phyloP scores from a whole-genome alignment of 2,888 invertebrate genomes.

The Cosmorhoe ocellata region DNA sequence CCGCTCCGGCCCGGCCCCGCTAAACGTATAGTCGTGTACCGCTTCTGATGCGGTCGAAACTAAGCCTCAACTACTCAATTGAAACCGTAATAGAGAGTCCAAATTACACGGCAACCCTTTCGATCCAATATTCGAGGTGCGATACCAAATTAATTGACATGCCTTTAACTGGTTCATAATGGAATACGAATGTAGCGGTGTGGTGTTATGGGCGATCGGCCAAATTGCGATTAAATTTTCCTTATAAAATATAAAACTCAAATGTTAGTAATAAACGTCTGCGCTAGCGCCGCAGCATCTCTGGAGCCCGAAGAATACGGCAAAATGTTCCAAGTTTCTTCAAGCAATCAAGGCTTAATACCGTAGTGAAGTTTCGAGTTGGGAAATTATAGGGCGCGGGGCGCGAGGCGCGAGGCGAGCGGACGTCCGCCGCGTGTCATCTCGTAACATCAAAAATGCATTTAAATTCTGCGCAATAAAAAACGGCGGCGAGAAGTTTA shows the following conservation, averaged over 20 bases:
- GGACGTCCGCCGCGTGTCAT: constrained; percentile 82
- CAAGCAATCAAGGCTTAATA: constrained; percentile 83
- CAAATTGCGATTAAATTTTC: constrained; percentile 42
- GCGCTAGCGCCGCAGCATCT: constrained; percentile 74
- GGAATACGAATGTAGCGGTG: constrained; percentile 45
- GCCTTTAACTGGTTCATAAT: constrained; percentile 48
- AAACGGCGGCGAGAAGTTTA: constrained; percentile 80
- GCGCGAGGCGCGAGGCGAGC: constrained; percentile 42
- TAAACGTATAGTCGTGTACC: constrained; percentile 80
- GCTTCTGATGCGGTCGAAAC: constrained; percentile 68
- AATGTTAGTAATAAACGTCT: constrained; percentile 77
- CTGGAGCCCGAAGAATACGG: constrained; percentile 80
- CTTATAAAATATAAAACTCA: constrained; percentile 65
- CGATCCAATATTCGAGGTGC: constrained; percentile 63
- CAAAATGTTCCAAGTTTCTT: constrained; percentile 82
- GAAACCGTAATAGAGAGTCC: constrained; percentile 74
- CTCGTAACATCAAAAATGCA: constrained; percentile 84
- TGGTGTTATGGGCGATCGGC: constrained; percentile 27
- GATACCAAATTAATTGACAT: constrained; percentile 60
- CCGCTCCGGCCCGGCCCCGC: constrained; percentile 41
- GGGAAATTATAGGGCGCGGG: constrained; percentile 80
- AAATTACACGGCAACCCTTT: constrained; percentile 75
- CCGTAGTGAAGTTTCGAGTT: constrained; percentile 82
- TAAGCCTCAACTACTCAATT: constrained; percentile 77
- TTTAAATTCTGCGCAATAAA: constrained; percentile 83